These are phyloP conservation scores for Chamaetylas fuelleborni DNA, from an alignment of 2,113 vertebrate species.

Conservation along the genomic window DNA sequence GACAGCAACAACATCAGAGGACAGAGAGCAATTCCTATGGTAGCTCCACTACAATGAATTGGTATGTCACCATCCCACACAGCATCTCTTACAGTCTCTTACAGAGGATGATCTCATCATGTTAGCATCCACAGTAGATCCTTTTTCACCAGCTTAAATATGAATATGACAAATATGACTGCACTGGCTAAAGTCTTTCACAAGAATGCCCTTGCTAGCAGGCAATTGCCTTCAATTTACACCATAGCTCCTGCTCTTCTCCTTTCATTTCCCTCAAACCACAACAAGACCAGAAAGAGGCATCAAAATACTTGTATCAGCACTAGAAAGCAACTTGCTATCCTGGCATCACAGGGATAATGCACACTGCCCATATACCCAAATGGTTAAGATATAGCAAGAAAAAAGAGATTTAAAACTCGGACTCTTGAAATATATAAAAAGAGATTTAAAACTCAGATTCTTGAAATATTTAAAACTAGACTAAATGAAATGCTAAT, in stretches of 20 bases:
- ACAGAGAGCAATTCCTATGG: not conserved
- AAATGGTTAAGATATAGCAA: not conserved
- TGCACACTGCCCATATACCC: not conserved
- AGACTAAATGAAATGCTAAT: not conserved
- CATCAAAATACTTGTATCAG: not conserved
- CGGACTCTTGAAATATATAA: not conserved
- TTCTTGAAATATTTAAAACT: not conserved
- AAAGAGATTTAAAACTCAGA: not conserved
- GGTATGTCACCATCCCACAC: not conserved
- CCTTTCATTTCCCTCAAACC: not conserved
- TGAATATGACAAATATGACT: not conserved
- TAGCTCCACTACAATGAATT: not conserved
- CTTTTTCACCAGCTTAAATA: not conserved
- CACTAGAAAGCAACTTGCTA: not conserved
- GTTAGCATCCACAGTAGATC: not conserved
- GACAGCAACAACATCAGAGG: not conserved
- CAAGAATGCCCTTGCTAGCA: not conserved
- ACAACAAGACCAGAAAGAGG: not conserved
- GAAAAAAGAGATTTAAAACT: not conserved
- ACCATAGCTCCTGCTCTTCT: not conserved
- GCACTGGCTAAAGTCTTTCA: not conserved
- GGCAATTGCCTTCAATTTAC: not conserved
- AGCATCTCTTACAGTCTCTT: not conserved
- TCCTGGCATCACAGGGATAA: not conserved
- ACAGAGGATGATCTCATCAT: not conserved